Conservation (phyloP, 2,797 vertebrate species). For the Liasis olivaceus region DNA sequence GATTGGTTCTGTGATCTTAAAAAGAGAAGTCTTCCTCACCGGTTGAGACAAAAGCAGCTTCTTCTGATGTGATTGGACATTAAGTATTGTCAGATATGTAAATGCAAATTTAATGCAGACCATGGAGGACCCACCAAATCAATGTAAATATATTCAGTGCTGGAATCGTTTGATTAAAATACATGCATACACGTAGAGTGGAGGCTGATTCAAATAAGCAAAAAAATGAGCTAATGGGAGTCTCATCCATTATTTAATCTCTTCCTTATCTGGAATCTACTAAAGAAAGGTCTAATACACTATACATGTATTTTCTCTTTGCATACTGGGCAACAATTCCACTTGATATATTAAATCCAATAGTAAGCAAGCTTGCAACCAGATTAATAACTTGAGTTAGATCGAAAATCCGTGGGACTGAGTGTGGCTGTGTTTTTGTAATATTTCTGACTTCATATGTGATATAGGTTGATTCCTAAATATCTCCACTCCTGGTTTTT, state of each 20-base stretch:
- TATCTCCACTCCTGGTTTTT: conserved; percentile 64
- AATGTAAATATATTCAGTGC: conserved; percentile 73
- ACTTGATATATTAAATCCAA: conserved; percentile 76
- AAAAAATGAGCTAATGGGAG: conserved; percentile 75
- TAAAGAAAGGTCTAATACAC: conserved; percentile 71
- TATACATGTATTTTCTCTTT: conserved; percentile 70
- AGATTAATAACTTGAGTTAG: conserved; percentile 72
- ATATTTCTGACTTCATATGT: conserved; percentile 63
- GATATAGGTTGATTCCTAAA: conserved; percentile 72
- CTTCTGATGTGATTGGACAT: conserved; percentile 31
- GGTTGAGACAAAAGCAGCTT: conserved; percentile 4
- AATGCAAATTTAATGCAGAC: conserved; percentile 64
- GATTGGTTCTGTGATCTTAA: neutral
- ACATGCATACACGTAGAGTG: conserved; percentile 6
- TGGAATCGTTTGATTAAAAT: conserved; percentile 65
- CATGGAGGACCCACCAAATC: conserved; percentile 66
- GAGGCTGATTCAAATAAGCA: conserved; percentile 74
- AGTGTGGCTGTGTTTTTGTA: conserved; percentile 9
- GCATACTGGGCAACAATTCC: conserved; percentile 69
- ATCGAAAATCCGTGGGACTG: conserved; percentile 57
- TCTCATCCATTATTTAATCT: conserved; percentile 81
- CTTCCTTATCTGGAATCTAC: conserved; percentile 76
- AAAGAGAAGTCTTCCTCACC: neutral
- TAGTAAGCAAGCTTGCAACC: conserved; percentile 68
- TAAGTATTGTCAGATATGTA: conserved; percentile 48